phyloP scores from a whole-genome alignment of 2,797 vertebrate species.

The Sorex maritimensis region DNA sequence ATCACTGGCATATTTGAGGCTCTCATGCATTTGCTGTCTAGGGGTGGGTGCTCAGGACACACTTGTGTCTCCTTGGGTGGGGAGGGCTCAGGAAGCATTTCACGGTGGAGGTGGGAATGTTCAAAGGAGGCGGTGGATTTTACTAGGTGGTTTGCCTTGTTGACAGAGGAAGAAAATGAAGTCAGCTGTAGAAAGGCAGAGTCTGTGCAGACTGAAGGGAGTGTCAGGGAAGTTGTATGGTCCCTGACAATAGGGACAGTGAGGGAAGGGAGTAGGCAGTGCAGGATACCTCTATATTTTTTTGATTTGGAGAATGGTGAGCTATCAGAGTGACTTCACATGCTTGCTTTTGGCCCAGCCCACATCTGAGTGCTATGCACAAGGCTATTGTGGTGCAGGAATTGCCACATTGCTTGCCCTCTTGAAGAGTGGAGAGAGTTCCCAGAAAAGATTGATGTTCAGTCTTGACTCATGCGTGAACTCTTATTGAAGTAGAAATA shows the following conservation, averaged over 20 bases:
- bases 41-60: neutral
- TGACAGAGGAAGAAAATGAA: neutral
- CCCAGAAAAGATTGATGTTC: neutral
- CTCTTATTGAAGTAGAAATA: too few relatives aligned
- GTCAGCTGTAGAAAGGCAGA: neutral
- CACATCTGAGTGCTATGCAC: neutral
- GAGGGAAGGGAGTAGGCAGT: neutral
- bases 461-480: too few relatives aligned
- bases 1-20: neutral
- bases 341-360: neutral
- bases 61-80: neutral
- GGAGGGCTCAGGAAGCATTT: neutral
- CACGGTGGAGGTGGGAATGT: neutral
- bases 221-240: neutral
- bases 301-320: conserved; percentile 23
- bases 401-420: neutral
- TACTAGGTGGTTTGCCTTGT: neutral
- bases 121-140: neutral
- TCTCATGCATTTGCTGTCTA: neutral
- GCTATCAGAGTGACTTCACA: neutral
- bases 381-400: neutral
- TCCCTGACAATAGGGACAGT: neutral
- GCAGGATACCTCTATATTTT: neutral
- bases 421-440: neutral
- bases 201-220: neutral